phyloP scores from a whole-genome alignment of 2,113 vertebrate genomes.

The Marcusenius ussheri region DNA sequence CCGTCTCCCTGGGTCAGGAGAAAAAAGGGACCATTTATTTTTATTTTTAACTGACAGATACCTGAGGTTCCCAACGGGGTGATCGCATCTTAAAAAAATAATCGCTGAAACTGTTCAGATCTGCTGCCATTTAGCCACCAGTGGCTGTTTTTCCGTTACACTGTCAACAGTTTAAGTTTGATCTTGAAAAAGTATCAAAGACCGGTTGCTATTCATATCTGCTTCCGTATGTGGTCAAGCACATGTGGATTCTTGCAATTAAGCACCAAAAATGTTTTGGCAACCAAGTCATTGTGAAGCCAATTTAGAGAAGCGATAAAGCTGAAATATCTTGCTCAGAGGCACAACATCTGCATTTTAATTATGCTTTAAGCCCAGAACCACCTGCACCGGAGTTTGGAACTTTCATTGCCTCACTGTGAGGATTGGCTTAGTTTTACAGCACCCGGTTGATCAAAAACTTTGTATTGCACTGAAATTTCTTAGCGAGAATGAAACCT shows the following conservation, averaged over 20 bases:
- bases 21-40: not conserved
- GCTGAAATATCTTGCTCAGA: not conserved
- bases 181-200: not conserved
- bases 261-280: not conserved
- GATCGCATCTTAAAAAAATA: not conserved
- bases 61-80: not conserved
- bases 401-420: not conserved
- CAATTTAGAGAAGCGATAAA: not conserved
- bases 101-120: not conserved
- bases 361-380: not conserved
- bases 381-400: not conserved
- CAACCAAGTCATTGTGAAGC: not conserved
- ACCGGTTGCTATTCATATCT: not conserved
- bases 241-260: not conserved
- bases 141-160: not conserved
- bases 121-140: not conserved
- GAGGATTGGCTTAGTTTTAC: not conserved
- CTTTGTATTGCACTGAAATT: not conserved
- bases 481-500: not conserved
- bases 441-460: not conserved
- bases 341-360: not conserved
- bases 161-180: not conserved
- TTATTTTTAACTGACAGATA: not conserved
- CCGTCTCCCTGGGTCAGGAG: not conserved
- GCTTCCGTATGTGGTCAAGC: not conserved